Conservation (phyloP, 1,140 invertebrate species). For the Danaus melanippus region DNA sequence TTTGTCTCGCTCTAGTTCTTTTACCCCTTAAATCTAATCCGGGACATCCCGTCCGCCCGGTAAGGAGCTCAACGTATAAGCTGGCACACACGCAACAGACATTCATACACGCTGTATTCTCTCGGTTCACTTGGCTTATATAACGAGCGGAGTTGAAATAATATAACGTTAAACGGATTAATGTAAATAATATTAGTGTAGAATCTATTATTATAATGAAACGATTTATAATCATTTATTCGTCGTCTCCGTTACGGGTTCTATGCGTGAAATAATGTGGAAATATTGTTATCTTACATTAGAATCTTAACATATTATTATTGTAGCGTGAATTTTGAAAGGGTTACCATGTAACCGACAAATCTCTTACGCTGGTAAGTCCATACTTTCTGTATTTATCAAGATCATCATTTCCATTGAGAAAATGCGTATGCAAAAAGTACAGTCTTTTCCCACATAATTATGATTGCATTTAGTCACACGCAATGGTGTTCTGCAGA, state of each 20-base stretch:
- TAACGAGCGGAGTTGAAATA: background rate
- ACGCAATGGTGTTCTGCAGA: conserved; percentile 25
- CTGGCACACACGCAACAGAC: conserved; percentile 34
- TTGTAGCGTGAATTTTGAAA: too few species aligned
- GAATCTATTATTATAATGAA: too few species aligned
- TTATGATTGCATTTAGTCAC: conserved; percentile 27
- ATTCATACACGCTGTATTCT: conserved; percentile 22
- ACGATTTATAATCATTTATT: too few species aligned
- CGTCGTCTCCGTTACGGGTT: too few species aligned
- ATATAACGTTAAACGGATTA: too few species aligned
- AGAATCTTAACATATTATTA: too few species aligned
- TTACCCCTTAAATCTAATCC: conserved; percentile 70
- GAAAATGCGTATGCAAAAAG: conserved; percentile 27
- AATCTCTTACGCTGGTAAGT: conserved; percentile 5
- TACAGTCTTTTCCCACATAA: conserved; percentile 24
- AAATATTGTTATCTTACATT: too few species aligned
- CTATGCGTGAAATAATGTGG: too few species aligned
- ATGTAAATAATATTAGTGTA: too few species aligned
- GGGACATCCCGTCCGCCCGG: conserved; percentile 55
- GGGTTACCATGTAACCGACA: conserved; percentile 5
- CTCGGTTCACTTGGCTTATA: conserved; percentile 8
- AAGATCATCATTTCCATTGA: conserved; percentile 23
- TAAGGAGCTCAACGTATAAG: conserved; percentile 52
- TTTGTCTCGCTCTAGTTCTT: conserved; percentile 56
- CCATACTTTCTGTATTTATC: conserved; percentile 21